Base-by-base conservation (phyloP, 2,113 vertebrate genomes). In the Trematocara zebra region DNA sequence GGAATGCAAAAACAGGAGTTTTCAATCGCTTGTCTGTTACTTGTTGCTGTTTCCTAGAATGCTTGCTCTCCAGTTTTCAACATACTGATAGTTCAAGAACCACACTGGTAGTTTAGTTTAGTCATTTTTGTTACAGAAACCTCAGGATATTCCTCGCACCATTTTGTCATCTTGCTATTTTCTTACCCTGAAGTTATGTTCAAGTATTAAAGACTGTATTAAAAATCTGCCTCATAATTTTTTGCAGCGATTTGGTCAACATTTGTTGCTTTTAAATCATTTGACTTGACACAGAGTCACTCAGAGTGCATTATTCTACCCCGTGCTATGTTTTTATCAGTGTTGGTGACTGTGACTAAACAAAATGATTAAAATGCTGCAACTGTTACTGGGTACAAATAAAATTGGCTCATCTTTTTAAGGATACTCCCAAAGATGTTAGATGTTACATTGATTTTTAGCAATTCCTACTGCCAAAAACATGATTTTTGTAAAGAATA, bases 201-300 rank as follows among this genome's bases (percentile, higher is more conserved):
- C 11, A 64, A 37, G 10, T 64, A 2, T 20, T 7, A 64, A 37
- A 64, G 33, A 37, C 33, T n/a, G 59, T 64, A 37, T 37, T 64
- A 74, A 74, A 74, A 47, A 47, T 74, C 67, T 26, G 35, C 37
- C 37, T 69, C 7, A 0, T 67, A 0, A 40, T 40, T 40, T 20
- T 0, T 69, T 69, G 64, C 35, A 69, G 1, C 11, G 0, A 12
- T 40, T 40, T 40, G 0, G 0, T 40, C 11, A 42, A 42, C n/a
- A 23, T 42, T 8, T 69, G 35, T 42, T 69, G 35, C 17, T 4
- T 42, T 74, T 47, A 17, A 44, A 72, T 26, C 14, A 10, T 47
- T 28, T 74, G 8, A 72, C 12, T 72, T 26, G 20, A 42, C 12
- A 69, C 31, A 9, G 17, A 37, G 59, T 0, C 14, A 53, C 3